A percentile compares a stretch with the other conserved stretches of the same genome.
Evolutionary conservation across 2,113 vertebrate genomes (phyloP).

Genomic region (Hipposideros armiger): DNA sequence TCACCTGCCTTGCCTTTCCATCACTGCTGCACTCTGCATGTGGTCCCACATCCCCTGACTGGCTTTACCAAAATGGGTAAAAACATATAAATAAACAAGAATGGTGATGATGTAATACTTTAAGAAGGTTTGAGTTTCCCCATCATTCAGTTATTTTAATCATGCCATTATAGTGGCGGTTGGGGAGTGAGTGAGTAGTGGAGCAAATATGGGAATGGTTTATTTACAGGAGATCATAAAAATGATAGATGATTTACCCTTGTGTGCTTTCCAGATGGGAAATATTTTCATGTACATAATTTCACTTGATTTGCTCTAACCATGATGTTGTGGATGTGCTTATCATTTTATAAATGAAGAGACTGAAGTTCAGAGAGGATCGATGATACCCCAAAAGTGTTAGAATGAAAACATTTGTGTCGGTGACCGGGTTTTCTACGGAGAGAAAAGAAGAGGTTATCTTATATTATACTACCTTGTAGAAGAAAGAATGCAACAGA

Average conservation of each 20-base stretch:
- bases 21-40: not conserved
- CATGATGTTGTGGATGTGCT: not conserved
- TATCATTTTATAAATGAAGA: not conserved
- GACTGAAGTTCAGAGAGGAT: not conserved
- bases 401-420: not conserved
- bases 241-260: not conserved
- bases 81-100: not conserved
- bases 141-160: constrained; percentile 1
- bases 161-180: not conserved
- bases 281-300: not conserved
- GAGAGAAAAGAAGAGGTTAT: not conserved
- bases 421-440: not conserved
- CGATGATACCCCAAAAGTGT: not conserved
- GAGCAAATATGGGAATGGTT: not conserved
- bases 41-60: not conserved
- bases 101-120: not conserved
- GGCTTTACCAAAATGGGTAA: not conserved
- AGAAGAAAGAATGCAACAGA: not conserved
- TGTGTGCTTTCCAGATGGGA: not conserved
- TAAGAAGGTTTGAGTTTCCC: not conserved
- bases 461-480: not conserved
- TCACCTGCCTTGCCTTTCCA: not conserved
- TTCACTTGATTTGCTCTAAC: not conserved
- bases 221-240: not conserved
- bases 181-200: not conserved